phyloP scores from a whole-genome alignment of 2,113 vertebrate species.

The Mionectes macconnelli region DNA sequence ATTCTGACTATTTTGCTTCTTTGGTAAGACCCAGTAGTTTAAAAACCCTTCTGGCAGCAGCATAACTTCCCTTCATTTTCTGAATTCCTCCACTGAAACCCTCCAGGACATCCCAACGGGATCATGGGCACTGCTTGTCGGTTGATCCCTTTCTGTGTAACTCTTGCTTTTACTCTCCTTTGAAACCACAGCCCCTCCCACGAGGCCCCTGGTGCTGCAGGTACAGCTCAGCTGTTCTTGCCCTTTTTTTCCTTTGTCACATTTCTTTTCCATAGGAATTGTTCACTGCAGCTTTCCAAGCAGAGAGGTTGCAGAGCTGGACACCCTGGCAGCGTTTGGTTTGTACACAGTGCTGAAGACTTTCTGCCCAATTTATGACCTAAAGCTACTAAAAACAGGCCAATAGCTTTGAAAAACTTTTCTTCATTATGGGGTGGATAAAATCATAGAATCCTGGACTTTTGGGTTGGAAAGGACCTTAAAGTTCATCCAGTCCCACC shows the following conservation, averaged over 20 bases:
- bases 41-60: not conserved
- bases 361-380: not conserved
- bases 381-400: not conserved
- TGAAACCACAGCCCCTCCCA: not conserved
- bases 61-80: not conserved
- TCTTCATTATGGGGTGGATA: not conserved
- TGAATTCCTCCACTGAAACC: not conserved
- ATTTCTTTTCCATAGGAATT: not conserved
- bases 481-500: rapidly evolving
- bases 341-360: not conserved
- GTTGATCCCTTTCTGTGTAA: not conserved
- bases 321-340: not conserved
- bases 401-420: not conserved
- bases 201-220: not conserved
- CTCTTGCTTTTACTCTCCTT: not conserved
- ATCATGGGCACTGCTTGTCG: not conserved
- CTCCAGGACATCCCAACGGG: not conserved
- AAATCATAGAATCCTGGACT: not conserved
- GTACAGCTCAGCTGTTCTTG: not conserved
- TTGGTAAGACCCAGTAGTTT: not conserved
- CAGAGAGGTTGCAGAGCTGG: not conserved
- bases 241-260: not conserved
- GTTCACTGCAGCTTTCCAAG: not conserved
- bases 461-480: not conserved
- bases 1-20: not conserved